phyloP scores from a whole-genome alignment of 2,113 vertebrate species.

The Coptodon bakossiorum region DNA sequence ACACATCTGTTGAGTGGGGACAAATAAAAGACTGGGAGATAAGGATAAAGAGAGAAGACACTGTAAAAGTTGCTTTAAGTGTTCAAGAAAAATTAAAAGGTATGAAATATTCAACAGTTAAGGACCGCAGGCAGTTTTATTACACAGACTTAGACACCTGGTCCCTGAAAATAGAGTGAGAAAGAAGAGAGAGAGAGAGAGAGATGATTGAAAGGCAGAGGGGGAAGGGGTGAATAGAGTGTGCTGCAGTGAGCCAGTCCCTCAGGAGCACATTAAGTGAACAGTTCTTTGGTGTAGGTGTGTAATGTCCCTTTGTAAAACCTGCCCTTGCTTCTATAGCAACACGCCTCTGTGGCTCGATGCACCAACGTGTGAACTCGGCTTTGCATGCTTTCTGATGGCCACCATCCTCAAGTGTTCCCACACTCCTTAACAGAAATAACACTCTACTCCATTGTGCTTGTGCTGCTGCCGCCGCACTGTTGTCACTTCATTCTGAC shows the following conservation, averaged over 20 bases:
- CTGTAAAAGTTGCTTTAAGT: conserved; percentile 39
- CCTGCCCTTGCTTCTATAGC: conserved; percentile 62
- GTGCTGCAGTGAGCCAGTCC: conserved; percentile 47
- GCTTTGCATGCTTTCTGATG: conserved; percentile 5
- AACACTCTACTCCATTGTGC: conserved; percentile 18
- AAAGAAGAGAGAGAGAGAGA: conserved; percentile 1
- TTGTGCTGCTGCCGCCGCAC: neutral
- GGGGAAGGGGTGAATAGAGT: conserved; percentile 24
- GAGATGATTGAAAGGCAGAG: conserved; percentile 33
- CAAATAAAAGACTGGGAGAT: neutral
- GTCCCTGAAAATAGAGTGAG: conserved; percentile 22
- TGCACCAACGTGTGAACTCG: conserved; percentile 31
- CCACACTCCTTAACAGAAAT: conserved; percentile 36
- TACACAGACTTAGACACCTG: conserved; percentile 44
- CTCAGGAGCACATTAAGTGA: conserved; percentile 60
- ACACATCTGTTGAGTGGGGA: neutral
- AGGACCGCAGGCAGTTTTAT: conserved; percentile 45
- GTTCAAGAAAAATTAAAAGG: conserved; percentile 43
- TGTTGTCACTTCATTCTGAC: conserved; percentile 11
- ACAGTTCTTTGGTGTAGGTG: conserved; percentile 65
- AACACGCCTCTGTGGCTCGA: conserved; percentile 50
- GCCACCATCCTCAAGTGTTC: conserved; percentile 48
- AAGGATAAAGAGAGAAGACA: neutral
- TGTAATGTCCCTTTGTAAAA: conserved; percentile 68
- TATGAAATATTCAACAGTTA: conserved; percentile 64